A percentile compares a stretch with the other conserved stretches of the same genome.
These are phyloP conservation scores for Cyprinus carpio DNA, from an alignment of 2,113 vertebrate genomes.

Conservation along the genomic window DNA sequence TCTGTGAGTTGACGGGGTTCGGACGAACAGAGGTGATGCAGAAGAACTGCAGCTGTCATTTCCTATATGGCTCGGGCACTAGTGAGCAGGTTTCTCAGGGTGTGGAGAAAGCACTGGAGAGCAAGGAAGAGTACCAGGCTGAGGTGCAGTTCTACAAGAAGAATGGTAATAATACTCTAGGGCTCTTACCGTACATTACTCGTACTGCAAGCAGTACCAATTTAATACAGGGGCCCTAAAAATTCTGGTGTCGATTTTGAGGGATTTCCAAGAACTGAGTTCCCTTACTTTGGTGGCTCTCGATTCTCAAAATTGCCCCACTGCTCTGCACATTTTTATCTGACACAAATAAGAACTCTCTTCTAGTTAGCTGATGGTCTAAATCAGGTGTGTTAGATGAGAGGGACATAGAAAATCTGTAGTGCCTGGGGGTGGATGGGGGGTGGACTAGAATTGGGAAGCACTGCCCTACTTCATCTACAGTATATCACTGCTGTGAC, in stretches of 20 bases:
- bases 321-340: too few relatives aligned
- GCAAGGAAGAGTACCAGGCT: constrained; percentile 86
- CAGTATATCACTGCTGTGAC: not conserved
- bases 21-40: constrained; percentile 95
- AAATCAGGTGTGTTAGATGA: not conserved
- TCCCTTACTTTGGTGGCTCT: too few relatives aligned
- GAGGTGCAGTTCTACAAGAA: constrained; percentile 97
- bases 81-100: constrained; percentile 83
- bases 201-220: too few relatives aligned
- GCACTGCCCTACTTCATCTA: not conserved
- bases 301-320: too few relatives aligned
- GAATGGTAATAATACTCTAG: constrained; percentile 72
- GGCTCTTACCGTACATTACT: too few relatives aligned
- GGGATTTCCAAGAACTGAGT: too few relatives aligned
- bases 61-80: constrained; percentile 88
- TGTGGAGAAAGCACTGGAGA: constrained; percentile 89
- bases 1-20: constrained; percentile 94
- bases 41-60: constrained; percentile 93
- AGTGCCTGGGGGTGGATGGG: not conserved
- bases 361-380: not conserved
- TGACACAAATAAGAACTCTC: too few relatives aligned
- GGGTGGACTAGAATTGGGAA: not conserved
- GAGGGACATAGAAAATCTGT: not conserved
- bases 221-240: too few relatives aligned
- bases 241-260: too few relatives aligned